Percentiles rank a stretch among this genome's conserved stretches.
Evolutionary conservation across 1,140 invertebrate species (phyloP).

Genomic region (Macrostomum lignano): DNA sequence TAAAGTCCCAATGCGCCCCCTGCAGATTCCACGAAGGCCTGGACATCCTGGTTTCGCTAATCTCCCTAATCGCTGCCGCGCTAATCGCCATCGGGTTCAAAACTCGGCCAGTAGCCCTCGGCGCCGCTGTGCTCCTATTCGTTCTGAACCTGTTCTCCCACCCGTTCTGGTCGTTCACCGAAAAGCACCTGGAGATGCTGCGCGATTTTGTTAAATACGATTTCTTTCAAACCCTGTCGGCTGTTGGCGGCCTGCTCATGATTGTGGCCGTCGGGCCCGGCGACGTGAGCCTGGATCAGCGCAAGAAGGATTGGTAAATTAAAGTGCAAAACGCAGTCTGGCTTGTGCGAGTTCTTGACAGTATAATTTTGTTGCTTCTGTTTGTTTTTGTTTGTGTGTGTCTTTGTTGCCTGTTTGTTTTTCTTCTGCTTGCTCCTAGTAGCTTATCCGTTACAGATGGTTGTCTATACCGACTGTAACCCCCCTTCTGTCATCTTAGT

Average conservation of each 20-base stretch:
- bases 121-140: constrained; percentile 61
- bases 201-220: constrained; percentile 98
- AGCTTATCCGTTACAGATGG: too few species aligned
- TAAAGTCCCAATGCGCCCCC: too few species aligned
- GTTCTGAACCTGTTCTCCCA: constrained; percentile 83
- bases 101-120: constrained; percentile 78
- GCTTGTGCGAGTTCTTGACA: too few species aligned
- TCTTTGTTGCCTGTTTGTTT: too few species aligned
- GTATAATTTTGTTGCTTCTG: too few species aligned
- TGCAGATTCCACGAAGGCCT: too few species aligned
- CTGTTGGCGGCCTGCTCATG: constrained; percentile 90
- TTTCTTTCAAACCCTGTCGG: constrained; percentile 95
- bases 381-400: too few species aligned
- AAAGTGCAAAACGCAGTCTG: too few species aligned
- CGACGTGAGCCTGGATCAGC: constrained; percentile 93
- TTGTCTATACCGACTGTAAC: too few species aligned
- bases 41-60: too few species aligned
- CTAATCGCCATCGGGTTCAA: constrained; percentile 70
- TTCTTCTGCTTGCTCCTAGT: too few species aligned
- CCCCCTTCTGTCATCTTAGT: too few species aligned
- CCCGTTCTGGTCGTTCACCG: constrained; percentile 75
- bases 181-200: constrained; percentile 68
- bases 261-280: constrained; percentile 89
- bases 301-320: constrained; percentile 90
- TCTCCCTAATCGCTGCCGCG: neutral